Percentiles rank a stretch among this genome's conserved stretches.
Conservation (phyloP, 2,888 invertebrate species). For the Acronicta leporina region DNA sequence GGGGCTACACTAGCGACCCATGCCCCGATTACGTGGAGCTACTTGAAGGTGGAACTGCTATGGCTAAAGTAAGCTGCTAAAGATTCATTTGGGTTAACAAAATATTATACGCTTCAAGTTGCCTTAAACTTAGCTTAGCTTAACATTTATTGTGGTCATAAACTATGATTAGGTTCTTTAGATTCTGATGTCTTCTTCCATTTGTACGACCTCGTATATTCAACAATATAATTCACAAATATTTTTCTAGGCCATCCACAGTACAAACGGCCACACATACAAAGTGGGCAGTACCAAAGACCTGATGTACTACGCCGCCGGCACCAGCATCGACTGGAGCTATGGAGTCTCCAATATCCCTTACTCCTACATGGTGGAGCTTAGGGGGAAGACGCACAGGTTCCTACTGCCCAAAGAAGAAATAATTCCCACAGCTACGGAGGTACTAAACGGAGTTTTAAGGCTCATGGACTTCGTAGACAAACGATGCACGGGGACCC, state of each 20-base stretch:
- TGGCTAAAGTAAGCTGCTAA: slow-evolving; percentile 73
- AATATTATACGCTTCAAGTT: not conserved
- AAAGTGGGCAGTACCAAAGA: slow-evolving; percentile 85
- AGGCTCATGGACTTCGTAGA: slow-evolving; percentile 78
- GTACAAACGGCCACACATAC: slow-evolving; percentile 75
- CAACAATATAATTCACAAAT: not conserved
- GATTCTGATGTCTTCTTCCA: too few relatives aligned
- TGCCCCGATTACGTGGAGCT: slow-evolving; percentile 82
- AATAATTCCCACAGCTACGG: slow-evolving; percentile 71
- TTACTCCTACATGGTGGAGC: slow-evolving; percentile 82
- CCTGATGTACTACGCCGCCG: slow-evolving; percentile 82
- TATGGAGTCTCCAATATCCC: slow-evolving; percentile 77
- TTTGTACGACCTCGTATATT: too few relatives aligned
- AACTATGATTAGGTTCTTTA: too few relatives aligned
- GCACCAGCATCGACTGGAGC: slow-evolving; percentile 82
- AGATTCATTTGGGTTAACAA: not conserved
- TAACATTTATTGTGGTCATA: too few relatives aligned
- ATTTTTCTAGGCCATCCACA: slow-evolving; percentile 72
- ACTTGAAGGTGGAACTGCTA: slow-evolving; percentile 80
- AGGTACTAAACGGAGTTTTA: slow-evolving; percentile 71
- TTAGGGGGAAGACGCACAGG: slow-evolving; percentile 75
- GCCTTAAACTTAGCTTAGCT: too few relatives aligned
- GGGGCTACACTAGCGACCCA: slow-evolving; percentile 80
- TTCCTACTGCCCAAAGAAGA: slow-evolving; percentile 81
- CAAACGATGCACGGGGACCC: slow-evolving; percentile 52